Conservation (phyloP, 2,113 vertebrate species). For the Petromus typicus region DNA sequence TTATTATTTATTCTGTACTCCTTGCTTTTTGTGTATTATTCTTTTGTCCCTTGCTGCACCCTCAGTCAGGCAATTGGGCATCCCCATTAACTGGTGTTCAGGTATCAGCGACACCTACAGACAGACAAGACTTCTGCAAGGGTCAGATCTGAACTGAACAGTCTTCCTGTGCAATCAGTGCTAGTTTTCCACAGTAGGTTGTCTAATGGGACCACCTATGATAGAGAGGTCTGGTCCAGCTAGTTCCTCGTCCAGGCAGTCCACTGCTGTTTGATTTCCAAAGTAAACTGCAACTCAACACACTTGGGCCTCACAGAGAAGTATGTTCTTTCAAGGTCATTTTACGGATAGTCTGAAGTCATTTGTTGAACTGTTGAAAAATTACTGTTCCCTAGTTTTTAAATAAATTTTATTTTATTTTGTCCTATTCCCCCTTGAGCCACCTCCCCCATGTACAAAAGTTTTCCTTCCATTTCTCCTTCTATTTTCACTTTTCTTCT, state of each 20-base stretch:
- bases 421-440: no score
- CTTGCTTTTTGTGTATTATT: no score
- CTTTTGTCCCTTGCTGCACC: no score
- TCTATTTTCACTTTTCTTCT: no score
- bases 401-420: no score
- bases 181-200: neutral
- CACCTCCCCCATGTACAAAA: no score
- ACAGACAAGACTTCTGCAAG: neutral
- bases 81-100: no score
- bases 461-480: no score
- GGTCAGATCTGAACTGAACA: neutral
- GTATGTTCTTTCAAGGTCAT: neutral
- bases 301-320: neutral
- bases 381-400: neutral
- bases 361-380: neutral
- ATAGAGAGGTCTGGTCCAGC: neutral
- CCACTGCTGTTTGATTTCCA: neutral
- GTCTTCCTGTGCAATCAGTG: neutral
- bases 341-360: neutral
- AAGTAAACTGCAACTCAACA: conserved; percentile 4
- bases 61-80: no score
- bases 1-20: no score
- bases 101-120: neutral
- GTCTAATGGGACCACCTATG: neutral
- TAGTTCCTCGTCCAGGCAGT: neutral